Base-by-base conservation (phyloP, 2,113 vertebrate genomes). In the Prionailurus viverrinus region DNA sequence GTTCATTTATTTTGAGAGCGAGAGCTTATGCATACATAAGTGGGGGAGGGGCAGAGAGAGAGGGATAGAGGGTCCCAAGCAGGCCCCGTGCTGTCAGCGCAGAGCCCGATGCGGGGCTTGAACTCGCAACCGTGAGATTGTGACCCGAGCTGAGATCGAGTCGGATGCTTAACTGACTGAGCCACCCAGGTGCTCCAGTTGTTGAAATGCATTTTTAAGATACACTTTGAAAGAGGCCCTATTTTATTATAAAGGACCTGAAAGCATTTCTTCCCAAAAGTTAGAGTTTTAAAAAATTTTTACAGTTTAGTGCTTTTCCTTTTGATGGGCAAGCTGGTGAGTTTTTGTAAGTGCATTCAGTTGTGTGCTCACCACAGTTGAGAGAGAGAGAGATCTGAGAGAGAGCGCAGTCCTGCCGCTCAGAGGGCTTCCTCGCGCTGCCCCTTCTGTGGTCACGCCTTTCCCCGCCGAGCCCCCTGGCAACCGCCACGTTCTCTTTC, bases 151-250 rank as follows among this genome's bases (percentile, higher is more conserved):
- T 8, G 58, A 61, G 58, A 23, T 23, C 21, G 2, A 61, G 21
- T 61, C 8, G 9, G 58, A 61, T 61, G 58, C 58, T 23, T 61
- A 61, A 61, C 21, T 23, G 5, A 61, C 58, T 61, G 58, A 61
- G 58, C 58, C 58, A 58, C 58, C 58, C 3, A 8, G 58, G 58
- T 23, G 21, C 3, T 23, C 58, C 58, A 8, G 6, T 61, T 81
- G 25, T 94, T 81, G 18, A 94, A 48, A 39, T 71, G 6, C 25
- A 18, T 81, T 95, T 85, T 94, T 80, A 13, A 92, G 73, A 80
- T 66, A 36, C 66, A 66, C 4, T 92, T 95, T 19, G 45, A 73
- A 86, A 83, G 51, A 41, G 21, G 18, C 53, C 27, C 18, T 73
- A 5, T 80, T 80, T 45, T 61, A 33, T 90, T 68, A 16, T 27